These are phyloP conservation scores for Lutjanus argentimaculatus DNA, from an alignment of 2,797 vertebrate genomes.

Conservation along the genomic window DNA sequence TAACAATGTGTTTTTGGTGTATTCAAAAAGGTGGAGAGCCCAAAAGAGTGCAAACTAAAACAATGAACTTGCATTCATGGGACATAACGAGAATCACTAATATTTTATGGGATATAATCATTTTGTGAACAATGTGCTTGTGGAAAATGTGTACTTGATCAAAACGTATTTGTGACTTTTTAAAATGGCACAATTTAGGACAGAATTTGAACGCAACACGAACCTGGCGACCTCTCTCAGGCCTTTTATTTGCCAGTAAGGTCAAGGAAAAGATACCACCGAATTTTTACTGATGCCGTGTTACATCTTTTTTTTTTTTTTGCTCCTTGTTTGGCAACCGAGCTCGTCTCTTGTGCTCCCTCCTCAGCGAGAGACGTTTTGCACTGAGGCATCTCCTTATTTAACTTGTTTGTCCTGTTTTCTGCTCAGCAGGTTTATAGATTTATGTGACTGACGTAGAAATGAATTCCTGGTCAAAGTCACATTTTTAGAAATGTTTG, in stretches of 20 bases:
- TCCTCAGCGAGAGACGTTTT: conserved; percentile 18
- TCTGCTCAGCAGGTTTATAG: neutral
- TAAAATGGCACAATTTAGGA: neutral
- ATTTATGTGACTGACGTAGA: conserved; percentile 10
- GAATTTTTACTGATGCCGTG: conserved; percentile 14
- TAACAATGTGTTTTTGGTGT: conserved; percentile 22
- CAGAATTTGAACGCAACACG: conserved; percentile 19
- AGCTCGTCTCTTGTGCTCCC: conserved; percentile 9
- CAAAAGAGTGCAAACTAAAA: conserved; percentile 18
- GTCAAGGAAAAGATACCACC: neutral
- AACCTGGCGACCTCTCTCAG: neutral
- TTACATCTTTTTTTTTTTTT: neutral
- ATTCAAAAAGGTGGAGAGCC: conserved; percentile 13
- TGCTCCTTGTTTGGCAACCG: conserved; percentile 8
- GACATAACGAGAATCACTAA: conserved; percentile 5
- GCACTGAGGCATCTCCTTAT: neutral
- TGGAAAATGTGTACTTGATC: conserved; percentile 10
- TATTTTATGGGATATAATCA: neutral
- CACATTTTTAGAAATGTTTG: conserved; percentile 19
- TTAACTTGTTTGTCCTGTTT: conserved; percentile 17
- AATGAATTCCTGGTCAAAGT: conserved; percentile 5
- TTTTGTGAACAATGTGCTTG: conserved; percentile 21
- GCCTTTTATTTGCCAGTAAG: conserved; percentile 10
- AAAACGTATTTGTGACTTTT: neutral
- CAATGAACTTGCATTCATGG: conserved; percentile 9